Conservation (phyloP, 2,797 vertebrate species). For the Erethizon dorsatum region DNA sequence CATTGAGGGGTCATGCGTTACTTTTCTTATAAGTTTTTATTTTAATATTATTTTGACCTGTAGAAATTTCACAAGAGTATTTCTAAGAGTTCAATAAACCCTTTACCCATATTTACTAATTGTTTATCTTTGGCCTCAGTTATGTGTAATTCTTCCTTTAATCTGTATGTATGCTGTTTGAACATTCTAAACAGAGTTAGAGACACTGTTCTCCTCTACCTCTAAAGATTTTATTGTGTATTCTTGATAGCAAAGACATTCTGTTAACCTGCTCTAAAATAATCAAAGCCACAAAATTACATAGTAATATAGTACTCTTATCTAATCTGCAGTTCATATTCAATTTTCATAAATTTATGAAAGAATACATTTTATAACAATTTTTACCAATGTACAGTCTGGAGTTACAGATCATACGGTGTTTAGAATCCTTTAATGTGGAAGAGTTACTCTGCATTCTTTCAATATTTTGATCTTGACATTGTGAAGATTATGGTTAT, state of each 20-base stretch:
- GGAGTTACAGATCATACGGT: neutral
- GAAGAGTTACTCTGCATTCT: neutral
- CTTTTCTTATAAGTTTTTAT: conserved; percentile 25
- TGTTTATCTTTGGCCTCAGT: neutral
- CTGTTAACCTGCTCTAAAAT: neutral
- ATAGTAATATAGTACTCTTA: neutral
- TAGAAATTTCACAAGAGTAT: neutral
- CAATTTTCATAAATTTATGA: conserved; percentile 10
- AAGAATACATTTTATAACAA: neutral
- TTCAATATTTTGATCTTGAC: neutral
- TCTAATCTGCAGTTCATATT: neutral
- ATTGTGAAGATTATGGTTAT: neutral
- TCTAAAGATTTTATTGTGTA: neutral
- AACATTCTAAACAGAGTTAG: neutral
- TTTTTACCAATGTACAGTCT: neutral
- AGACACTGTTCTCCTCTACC: neutral
- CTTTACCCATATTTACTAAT: neutral
- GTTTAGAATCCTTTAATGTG: neutral
- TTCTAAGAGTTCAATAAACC: neutral
- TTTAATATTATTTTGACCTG: conserved; percentile 45
- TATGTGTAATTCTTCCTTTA: neutral
- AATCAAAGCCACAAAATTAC: neutral
- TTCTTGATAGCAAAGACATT: conserved; percentile 24
- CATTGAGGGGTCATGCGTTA: neutral
- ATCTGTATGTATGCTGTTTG: neutral